Base-by-base conservation (phyloP, 2,797 vertebrate genomes). In the Petrocephalus schoutedeni region DNA sequence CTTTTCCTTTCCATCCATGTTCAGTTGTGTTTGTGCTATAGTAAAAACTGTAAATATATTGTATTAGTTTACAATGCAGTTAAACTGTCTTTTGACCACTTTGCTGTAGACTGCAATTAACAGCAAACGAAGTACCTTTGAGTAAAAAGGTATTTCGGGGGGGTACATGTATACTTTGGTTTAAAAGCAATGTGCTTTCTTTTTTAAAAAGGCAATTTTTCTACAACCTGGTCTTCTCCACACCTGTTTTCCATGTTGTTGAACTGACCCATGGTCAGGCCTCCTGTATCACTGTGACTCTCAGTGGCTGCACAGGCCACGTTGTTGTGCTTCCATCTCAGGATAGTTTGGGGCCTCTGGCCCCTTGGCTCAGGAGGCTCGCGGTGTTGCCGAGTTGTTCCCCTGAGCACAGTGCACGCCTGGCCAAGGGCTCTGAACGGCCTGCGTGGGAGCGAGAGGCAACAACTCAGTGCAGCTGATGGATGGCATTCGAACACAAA, bases 1-100 rank as follows among this genome's bases (percentile, higher is more conserved):
- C 91, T 92, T 90, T 89, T 56, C 91, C 91, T 57, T 92, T 90
- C 92, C 92, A 92, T 92, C 91, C 90, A 87, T 92, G 59, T 90
- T 86, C 89, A 89, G 90, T 90, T 90, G 91, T 90, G 89, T 89
- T 91, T 87, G 89, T 92, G 90, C 91, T 92, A 91, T 93, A 93
- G 94, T 90, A 89, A 89, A 93, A 93, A 91, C 86, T 93, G 91
- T 92, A 95, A 93, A 95, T 94, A 84, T 87, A 84, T 93, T 93
- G 91, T 93, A 92, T 91, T 91, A 86, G 91, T 91, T 94, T 93
- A 87, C 88, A 90, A 88, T 87, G 85, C 89, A 91, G 91, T 92
- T 89, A 83, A 90, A 92, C 89, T 91, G 90, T 92, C 89, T 91
- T 88, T 92, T 90, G 89, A 90, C 91, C 91, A 91, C 89, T 90